A percentile compares a stretch with the other conserved stretches of the same genome.
These are phyloP conservation scores for Drosophila athabasca DNA, from an alignment of 1,140 invertebrate species.

Conservation along the genomic window DNA sequence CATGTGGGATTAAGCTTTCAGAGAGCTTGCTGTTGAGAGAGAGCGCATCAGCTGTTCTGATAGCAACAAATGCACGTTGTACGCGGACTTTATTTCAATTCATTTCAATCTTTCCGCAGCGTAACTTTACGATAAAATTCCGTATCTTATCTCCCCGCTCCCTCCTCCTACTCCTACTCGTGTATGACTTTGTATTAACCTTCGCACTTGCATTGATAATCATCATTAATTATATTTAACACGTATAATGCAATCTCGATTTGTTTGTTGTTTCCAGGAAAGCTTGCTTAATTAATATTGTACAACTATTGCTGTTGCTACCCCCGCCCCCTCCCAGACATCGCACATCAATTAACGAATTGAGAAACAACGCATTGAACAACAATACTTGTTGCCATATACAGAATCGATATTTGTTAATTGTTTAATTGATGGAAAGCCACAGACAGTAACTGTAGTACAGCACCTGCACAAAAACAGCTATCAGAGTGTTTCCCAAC, in stretches of 20 bases:
- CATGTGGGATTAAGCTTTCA: slow-evolving; percentile 24
- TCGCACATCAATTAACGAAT: slow-evolving; percentile 37
- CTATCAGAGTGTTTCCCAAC: slow-evolving; percentile 11
- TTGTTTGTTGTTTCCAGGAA: not conserved
- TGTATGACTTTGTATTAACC: slow-evolving; percentile 34
- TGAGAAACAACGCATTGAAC: slow-evolving; percentile 6
- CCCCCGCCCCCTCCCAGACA: not conserved
- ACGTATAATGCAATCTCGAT: slow-evolving; percentile 3
- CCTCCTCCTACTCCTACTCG: too few relatives aligned
- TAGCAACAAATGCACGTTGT: too few relatives aligned
- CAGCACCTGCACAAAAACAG: slow-evolving; percentile 21
- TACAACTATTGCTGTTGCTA: slow-evolving; percentile 1
- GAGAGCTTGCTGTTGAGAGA: slow-evolving; percentile 41
- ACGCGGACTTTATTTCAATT: not conserved
- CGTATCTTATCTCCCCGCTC: slow-evolving; percentile 12
- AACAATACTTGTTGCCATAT: slow-evolving; percentile 6
- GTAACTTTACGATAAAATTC: slow-evolving; percentile 7
- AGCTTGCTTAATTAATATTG: slow-evolving; percentile 36
- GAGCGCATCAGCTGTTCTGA: not conserved
- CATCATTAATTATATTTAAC: not conserved
- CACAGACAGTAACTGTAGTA: not conserved
- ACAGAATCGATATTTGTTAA: slow-evolving; percentile 33
- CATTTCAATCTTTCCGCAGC: not conserved
- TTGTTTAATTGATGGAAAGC: slow-evolving; percentile 29
- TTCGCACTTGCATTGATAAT: not conserved